Base-by-base conservation (phyloP, 2,888 invertebrate species). In the Drosophila merina region DNA sequence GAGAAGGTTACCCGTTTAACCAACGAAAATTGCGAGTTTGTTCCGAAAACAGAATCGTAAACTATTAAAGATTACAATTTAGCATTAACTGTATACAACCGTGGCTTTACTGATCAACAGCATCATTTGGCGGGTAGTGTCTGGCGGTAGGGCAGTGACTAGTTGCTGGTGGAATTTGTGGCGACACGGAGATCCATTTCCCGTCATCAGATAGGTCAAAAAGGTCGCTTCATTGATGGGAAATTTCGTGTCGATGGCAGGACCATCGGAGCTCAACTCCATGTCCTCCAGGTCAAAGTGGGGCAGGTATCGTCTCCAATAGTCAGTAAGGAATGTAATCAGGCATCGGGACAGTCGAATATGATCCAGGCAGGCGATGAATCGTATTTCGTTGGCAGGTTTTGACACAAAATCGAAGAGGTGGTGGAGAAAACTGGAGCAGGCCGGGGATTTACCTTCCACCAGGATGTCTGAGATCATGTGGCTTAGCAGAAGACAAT, bases 1-100 rank as follows among this genome's bases (percentile, higher is more conserved):
- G 98, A 99, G 92, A 93, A 92, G 4, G 96, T 98, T 38, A 92
- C 91, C 42, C 95, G 91, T 91, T 93, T 87, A n/a, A 57, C 59
- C n/a, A 44, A 47, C 8, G 80, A 59, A 9, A 75, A 69, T 42
- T 66, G 72, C 26, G 86, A 84, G 57, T 84, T 80, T 36, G 8
- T 84, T 63, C 74, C 14, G 30, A 52, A 28, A 36, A 10, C 8
- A 36, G 38, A 47, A 25, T 12, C 36, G 57, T 36, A 36, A 36
- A 36, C 4, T 36, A 47, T 26, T 30, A 57, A 64, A 60, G 20
- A 47, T 28, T 38, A 30, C 38, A 49, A 40, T n/a, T 20, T 40
- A 38, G 20, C 30, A 20, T 68, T 78, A 83, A 51, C 73, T 78
- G 28, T 80, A 84, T 40, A 86, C 83, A 40, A 25, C 86, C 12